phyloP scores from a whole-genome alignment of 2,113 vertebrate genomes.

The Leptocoma aspasia region DNA sequence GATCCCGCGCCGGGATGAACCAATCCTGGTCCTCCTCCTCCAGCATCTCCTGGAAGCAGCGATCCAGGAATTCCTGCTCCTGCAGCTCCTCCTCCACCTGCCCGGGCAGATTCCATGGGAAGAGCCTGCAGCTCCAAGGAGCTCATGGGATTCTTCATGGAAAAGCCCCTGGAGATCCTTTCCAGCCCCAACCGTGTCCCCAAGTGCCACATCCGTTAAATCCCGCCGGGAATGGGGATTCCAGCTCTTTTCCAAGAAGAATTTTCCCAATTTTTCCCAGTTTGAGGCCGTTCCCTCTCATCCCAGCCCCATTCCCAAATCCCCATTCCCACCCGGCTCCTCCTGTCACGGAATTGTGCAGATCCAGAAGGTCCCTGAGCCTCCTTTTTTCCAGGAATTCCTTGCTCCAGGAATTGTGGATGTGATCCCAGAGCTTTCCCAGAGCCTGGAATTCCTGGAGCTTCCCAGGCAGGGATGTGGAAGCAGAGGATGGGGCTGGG shows the following conservation, averaged over 20 bases:
- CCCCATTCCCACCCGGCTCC: neutral
- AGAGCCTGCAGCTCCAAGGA: no score
- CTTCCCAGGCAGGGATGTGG: neutral
- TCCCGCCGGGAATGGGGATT: no score
- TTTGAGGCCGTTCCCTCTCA: no score
- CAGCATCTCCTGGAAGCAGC: conserved; percentile 98
- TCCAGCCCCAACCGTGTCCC: no score
- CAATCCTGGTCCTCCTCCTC: conserved; percentile 97
- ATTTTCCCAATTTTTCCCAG: neutral
- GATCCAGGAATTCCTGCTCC: conserved; percentile 97
- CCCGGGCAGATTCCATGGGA: neutral
- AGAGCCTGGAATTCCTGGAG: neutral
- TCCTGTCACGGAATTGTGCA: no score
- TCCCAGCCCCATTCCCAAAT: neutral
- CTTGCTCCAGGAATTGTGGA: neutral
- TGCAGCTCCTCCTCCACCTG: conserved; percentile 96
- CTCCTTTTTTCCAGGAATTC: neutral
- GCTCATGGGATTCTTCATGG: neutral
- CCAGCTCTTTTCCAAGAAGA: neutral
- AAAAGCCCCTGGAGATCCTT: neutral
- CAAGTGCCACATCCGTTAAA: neutral
- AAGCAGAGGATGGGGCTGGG: neutral
- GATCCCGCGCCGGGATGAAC: conserved; percentile 94
- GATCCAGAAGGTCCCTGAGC: neutral
- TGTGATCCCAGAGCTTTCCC: neutral